phyloP scores from a whole-genome alignment of 2,113 vertebrate genomes.

The Neopipo cinnamomea region DNA sequence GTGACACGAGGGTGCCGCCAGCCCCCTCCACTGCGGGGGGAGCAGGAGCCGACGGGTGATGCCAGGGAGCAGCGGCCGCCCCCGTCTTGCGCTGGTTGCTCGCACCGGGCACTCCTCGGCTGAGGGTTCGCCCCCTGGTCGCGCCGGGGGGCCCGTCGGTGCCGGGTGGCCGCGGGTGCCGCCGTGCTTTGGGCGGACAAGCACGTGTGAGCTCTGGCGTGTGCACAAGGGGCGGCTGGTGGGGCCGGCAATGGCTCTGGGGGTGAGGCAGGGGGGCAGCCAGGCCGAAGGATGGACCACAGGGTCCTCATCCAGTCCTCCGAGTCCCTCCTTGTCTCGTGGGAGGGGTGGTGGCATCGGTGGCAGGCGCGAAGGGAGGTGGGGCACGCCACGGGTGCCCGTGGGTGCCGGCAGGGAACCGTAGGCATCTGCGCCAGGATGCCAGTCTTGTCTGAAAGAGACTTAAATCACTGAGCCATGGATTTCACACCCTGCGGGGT shows the following conservation, averaged over 20 bases:
- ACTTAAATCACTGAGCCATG: not conserved
- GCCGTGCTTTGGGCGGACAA: not conserved
- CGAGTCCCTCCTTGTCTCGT: not conserved
- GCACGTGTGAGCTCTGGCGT: fast-evolving
- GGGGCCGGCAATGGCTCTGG: not conserved
- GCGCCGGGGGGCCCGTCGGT: not conserved
- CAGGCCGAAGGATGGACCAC: not conserved
- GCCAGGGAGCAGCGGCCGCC: not conserved
- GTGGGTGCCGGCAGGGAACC: not conserved
- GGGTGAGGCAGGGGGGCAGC: not conserved
- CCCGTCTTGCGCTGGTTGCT: fast-evolving
- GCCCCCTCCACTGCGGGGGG: not conserved
- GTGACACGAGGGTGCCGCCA: not conserved
- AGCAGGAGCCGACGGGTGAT: not conserved
- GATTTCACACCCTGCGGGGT: not conserved
- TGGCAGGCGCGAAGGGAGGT: not conserved
- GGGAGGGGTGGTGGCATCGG: not conserved
- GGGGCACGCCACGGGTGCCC: not conserved
- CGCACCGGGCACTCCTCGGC: not conserved
- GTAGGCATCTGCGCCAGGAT: not conserved
- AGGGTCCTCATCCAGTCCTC: not conserved
- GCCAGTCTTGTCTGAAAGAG: not conserved
- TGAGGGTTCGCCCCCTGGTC: not conserved
- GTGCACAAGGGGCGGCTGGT: not conserved
- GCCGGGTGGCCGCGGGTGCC: not conserved